Evolutionary conservation across 2,888 invertebrate genomes (phyloP), one percentile per base, ranked within the genome.

Genomic region (Nymphalis c-album): DNA sequence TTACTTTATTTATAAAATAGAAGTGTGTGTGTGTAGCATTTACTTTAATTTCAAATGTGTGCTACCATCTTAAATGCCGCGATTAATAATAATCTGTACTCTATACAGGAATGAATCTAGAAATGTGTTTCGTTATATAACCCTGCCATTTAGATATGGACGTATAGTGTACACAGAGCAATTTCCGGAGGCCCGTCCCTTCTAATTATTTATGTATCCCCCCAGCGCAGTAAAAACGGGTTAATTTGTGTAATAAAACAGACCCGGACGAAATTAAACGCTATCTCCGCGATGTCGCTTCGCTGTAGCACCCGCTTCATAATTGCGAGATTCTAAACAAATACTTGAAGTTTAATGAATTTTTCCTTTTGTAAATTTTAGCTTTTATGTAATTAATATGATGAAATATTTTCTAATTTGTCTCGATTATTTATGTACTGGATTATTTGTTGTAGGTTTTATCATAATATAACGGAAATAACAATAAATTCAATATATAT

Each of bases 181-280:
- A 66, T 60, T 71, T 69, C 61, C 51, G 67, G 65, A 71, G 68
- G 69, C 75, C 74, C 81, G 79, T 77, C 79, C 82, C 79, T 79
- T 75, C 79, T 83, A 80, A 87, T 87, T 84, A 87, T 86, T 83
- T 83, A 85, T 85, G 80, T 82, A 84, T 84, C 81, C 75, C 80
- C 78, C 79, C 63, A 72, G 75, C 78, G 79, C 78, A 81, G 82
- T 83, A 83, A 85, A 85, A 90, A 88, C 86, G 84, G 85, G 87
- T 86, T 88, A 86, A 88, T 87, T 86, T 85, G 83, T 80, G 78
- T 84, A 83, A 88, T 88, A 86, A 87, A 86, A 87, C 84, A 86
- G 77, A 67, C 69, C 72, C 71, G 68, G 66, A 71, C 71, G 74
- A 83, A 85, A 86, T 85, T 83, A 84, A 85, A 85, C 74, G 80